phyloP scores from a whole-genome alignment of 2,888 invertebrate genomes.

The Leptinotarsa juncta region DNA sequence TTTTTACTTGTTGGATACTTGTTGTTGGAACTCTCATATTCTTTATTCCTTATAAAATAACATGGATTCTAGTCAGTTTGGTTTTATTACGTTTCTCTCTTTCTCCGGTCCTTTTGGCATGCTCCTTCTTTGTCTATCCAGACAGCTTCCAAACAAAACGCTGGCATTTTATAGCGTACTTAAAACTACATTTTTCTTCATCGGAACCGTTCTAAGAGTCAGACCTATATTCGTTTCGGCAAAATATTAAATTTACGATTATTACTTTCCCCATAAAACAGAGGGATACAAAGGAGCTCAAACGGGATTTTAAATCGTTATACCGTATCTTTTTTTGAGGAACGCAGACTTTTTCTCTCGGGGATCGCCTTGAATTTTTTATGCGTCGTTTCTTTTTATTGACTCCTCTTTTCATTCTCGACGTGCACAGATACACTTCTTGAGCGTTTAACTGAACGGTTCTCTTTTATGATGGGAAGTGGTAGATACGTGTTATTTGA shows the following conservation, averaged over 20 bases:
- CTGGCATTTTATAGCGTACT: slow-evolving; percentile 35
- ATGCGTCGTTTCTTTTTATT: slow-evolving; percentile 37
- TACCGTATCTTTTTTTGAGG: slow-evolving; percentile 9
- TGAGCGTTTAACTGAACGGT: slow-evolving; percentile 1
- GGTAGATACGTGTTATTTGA: background rate
- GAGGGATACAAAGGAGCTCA: slow-evolving; percentile 22
- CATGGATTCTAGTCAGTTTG: no score
- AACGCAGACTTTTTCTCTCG: slow-evolving; percentile 27
- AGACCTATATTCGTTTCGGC: slow-evolving; percentile 15
- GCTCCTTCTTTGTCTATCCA: background rate
- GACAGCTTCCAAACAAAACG: slow-evolving; percentile 26
- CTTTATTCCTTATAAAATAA: no score
- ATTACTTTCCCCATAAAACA: slow-evolving; percentile 46
- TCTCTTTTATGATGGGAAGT: slow-evolving; percentile 2
- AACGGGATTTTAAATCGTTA: slow-evolving; percentile 19
- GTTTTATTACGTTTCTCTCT: background rate
- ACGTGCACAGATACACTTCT: slow-evolving; percentile 16
- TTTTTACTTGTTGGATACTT: no score
- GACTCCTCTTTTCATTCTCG: slow-evolving; percentile 17
- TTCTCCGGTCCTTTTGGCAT: background rate
- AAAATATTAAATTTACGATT: slow-evolving; percentile 50
- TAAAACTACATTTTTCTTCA: slow-evolving; percentile 37
- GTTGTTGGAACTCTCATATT: no score
- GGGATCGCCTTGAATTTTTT: slow-evolving; percentile 21
- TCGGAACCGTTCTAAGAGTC: background rate